phyloP scores from a whole-genome alignment of 2,797 vertebrate genomes.

The Masticophis lateralis region DNA sequence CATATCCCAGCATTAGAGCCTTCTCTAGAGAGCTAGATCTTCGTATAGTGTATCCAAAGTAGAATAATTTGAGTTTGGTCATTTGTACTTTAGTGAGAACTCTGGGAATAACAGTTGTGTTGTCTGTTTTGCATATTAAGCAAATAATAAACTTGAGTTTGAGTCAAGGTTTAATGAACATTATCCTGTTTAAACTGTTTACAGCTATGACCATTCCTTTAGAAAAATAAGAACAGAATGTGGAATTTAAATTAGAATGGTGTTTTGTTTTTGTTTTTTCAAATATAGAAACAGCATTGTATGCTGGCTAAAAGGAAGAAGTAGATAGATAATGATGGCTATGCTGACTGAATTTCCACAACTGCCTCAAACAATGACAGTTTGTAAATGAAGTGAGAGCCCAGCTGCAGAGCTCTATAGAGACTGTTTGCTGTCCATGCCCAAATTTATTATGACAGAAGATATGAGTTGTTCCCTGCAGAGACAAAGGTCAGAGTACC shows the following conservation, averaged over 20 bases:
- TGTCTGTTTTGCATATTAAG: constrained; percentile 66
- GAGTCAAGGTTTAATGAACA: constrained; percentile 75
- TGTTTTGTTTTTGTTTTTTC: constrained; percentile 26
- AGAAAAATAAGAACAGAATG: constrained; percentile 48
- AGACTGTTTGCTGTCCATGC: neutral
- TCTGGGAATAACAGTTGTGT: constrained; percentile 34
- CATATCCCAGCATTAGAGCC: neutral
- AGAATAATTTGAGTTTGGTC: neutral
- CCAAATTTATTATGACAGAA: constrained; percentile 55
- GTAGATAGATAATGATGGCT: constrained; percentile 34
- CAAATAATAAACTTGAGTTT: constrained; percentile 75
- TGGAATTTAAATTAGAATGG: constrained; percentile 62
- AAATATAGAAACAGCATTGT: constrained; percentile 42
- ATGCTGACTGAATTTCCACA: constrained; percentile 48
- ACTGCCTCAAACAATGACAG: constrained; percentile 32
- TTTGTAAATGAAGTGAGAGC: constrained; percentile 44
- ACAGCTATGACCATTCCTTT: constrained; percentile 62
- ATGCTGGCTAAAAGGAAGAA: constrained; percentile 60
- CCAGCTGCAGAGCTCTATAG: constrained; percentile 15
- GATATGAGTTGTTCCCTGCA: constrained; percentile 27
- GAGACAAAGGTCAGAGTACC: constrained; percentile 22
- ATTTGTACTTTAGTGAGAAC: neutral
- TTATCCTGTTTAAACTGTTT: constrained; percentile 63
- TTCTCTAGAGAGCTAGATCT: neutral
- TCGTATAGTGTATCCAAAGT: neutral